Evolutionary conservation across 2,113 vertebrate genomes (phyloP), one percentile per base, ranked within the genome.

Genomic region (Casuarius casuarius): DNA sequence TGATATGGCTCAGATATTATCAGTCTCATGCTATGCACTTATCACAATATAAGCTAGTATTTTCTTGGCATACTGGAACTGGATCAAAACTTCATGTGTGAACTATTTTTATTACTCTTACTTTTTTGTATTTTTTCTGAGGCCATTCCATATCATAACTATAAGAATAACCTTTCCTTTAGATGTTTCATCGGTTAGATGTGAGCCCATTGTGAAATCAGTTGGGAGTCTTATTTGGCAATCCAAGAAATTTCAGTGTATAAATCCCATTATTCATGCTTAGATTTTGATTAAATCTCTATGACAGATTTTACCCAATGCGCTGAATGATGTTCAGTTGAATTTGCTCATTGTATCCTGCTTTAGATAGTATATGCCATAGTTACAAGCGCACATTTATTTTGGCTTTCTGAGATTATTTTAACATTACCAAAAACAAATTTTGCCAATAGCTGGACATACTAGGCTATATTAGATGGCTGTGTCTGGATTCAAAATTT

Each of bases 261-360:
- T 86, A 80, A 12, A 90, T 90, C 7, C 14, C 40, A 71, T 83
- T 85, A 90, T 80, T 80, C 23, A 42, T 66, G n/a, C 93, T 90
- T 86, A 90, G 42, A 18, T 16, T 94, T 79, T 87, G 73, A 94
- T 92, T 90, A 81, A 72, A 93, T 81, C 38, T 89, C 20, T 75
- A 5, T 67, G 61, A 65, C 40, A 84, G 42, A 58, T 80, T 95
- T 94, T 90, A 77, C 23, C 5, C 19, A 51, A 5, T 71, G 4
- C 78, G n/a, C 18, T 90, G 38, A 80, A 84, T 86, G 75, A 80
- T 12, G 1, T 51, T 91, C 29, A 29, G 18, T 12, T 90, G 28
- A 88, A 94, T 86, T 80, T 90, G 54, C 54, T 88, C 72, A 22
- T 38, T 84, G 12, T 48, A 56, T 93, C n/a, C 42, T 93, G 12